Percentiles rank a stretch among this genome's conserved stretches.
These are phyloP conservation scores for Plectropomus leopardus DNA, from an alignment of 2,113 vertebrate genomes.

Conservation along the genomic window DNA sequence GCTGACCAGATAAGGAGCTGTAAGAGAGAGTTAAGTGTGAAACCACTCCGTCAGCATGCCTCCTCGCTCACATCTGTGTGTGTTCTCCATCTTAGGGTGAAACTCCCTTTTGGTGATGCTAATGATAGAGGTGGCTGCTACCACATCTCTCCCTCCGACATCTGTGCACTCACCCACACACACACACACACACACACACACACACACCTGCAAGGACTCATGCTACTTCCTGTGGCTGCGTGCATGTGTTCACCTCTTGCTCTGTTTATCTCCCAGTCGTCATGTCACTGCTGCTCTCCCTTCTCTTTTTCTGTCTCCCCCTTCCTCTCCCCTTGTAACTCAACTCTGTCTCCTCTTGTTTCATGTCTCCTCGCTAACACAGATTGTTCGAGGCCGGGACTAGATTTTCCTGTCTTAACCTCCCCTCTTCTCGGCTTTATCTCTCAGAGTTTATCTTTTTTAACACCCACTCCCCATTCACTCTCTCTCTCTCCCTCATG, in stretches of 20 bases:
- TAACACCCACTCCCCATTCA: conserved; percentile 72
- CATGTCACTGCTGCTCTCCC: conserved; percentile 61
- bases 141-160: conserved; percentile 65
- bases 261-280: conserved; percentile 63
- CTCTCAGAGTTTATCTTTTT: conserved; percentile 63
- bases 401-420: conserved; percentile 83
- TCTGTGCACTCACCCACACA: conserved; percentile 48
- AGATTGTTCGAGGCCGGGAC: conserved; percentile 80
- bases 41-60: conserved; percentile 74
- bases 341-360: conserved; percentile 78
- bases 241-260: conserved; percentile 69
- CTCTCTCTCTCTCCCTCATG: conserved; percentile 57
- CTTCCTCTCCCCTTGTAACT: conserved; percentile 74
- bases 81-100: conserved; percentile 66
- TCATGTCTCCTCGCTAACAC: conserved; percentile 76
- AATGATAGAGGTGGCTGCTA: conserved; percentile 73
- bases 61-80: conserved; percentile 55
- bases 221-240: conserved; percentile 81
- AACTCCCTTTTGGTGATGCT: conserved; percentile 73
- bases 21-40: conserved; percentile 63
- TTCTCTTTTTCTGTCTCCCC: conserved; percentile 56
- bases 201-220: conserved; percentile 74
- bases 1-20: conserved; percentile 70
- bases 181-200: conserved; percentile 46
- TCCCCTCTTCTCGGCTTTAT: conserved; percentile 65